Percentiles rank a stretch among this genome's conserved stretches.
Evolutionary conservation across 1,140 invertebrate genomes (phyloP).

Genomic region (Thrips palmi): DNA sequence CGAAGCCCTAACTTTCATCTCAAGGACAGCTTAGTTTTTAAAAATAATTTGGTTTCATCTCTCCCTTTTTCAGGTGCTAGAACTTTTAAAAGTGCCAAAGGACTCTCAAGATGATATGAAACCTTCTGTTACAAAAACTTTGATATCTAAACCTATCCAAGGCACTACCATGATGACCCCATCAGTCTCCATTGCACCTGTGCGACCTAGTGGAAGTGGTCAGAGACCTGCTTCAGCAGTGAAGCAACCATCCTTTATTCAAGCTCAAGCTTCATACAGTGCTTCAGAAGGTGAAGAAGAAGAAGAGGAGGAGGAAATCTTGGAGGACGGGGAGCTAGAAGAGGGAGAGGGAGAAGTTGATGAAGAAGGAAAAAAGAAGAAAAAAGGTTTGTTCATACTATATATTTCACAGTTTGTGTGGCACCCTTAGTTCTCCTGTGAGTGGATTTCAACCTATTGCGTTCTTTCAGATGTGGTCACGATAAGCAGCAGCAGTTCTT

Average conservation of each 20-base stretch:
- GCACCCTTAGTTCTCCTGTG: too few species aligned
- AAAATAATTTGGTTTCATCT: neutral
- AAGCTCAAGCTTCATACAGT: neutral
- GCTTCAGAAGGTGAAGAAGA: neutral
- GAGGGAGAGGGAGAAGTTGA: slow-evolving; percentile 7
- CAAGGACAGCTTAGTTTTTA: too few species aligned
- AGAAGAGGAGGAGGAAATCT: neutral
- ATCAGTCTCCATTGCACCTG: slow-evolving; percentile 32
- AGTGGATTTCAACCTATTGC: too few species aligned
- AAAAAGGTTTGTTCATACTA: slow-evolving; percentile 10
- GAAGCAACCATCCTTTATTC: neutral
- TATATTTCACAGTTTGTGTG: too few species aligned
- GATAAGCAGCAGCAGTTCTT: slow-evolving; percentile 44
- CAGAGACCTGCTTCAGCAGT: slow-evolving; percentile 11
- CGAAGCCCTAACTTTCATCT: too few species aligned
- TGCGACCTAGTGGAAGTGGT: too few species aligned
- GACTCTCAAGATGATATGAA: slow-evolving; percentile 20
- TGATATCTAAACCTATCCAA: too few species aligned
- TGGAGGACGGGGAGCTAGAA: slow-evolving; percentile 8
- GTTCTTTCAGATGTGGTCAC: slow-evolving; percentile 33
- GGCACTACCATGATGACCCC: slow-evolving; percentile 25
- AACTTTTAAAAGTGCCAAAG: slow-evolving; percentile 23
- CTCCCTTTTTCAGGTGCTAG: slow-evolving; percentile 20
- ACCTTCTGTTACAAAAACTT: slow-evolving; percentile 16
- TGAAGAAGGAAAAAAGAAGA: neutral